Percentiles rank a stretch among this genome's conserved stretches.
These are phyloP conservation scores for Forbesichthys papilliferus DNA, from an alignment of 2,113 vertebrate species.

Conservation along the genomic window DNA sequence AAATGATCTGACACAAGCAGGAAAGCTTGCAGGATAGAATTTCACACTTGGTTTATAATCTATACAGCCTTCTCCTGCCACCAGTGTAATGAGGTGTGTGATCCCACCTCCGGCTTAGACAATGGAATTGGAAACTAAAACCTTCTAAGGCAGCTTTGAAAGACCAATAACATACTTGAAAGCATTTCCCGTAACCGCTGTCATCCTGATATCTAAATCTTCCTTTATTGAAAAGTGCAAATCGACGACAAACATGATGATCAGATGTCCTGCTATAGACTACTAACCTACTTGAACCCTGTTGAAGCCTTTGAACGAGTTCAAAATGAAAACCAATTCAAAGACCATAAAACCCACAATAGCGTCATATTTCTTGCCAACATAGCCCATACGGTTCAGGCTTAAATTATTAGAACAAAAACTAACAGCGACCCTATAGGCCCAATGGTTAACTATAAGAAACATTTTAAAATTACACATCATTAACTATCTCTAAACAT, in stretches of 20 bases:
- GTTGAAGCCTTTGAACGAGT: constrained; percentile 13
- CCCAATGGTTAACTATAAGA: background rate
- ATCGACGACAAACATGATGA: constrained; percentile 39
- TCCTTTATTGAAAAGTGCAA: constrained; percentile 51
- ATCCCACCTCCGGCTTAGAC: constrained; percentile 73
- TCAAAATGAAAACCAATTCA: constrained; percentile 12
- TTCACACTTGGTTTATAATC: constrained; percentile 77
- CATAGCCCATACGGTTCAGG: too few species aligned
- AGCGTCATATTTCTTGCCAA: background rate
- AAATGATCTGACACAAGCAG: constrained; percentile 65
- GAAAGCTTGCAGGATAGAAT: constrained; percentile 68
- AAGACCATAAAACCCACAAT: background rate
- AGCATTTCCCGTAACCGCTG: constrained; percentile 69
- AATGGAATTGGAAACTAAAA: constrained; percentile 66
- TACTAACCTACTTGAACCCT: background rate
- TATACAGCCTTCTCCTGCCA: constrained; percentile 68
- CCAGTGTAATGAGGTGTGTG: constrained; percentile 74
- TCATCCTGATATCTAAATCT: constrained; percentile 68
- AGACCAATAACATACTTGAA: constrained; percentile 78
- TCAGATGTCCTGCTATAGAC: background rate
- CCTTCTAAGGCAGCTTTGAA: constrained; percentile 67
- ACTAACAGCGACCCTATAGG: too few species aligned
- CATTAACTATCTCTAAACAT: background rate
- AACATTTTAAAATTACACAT: background rate
- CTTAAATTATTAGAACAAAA: too few species aligned